Base-by-base conservation (phyloP, 2,113 vertebrate species). In the Tragelaphus strepsiceros region DNA sequence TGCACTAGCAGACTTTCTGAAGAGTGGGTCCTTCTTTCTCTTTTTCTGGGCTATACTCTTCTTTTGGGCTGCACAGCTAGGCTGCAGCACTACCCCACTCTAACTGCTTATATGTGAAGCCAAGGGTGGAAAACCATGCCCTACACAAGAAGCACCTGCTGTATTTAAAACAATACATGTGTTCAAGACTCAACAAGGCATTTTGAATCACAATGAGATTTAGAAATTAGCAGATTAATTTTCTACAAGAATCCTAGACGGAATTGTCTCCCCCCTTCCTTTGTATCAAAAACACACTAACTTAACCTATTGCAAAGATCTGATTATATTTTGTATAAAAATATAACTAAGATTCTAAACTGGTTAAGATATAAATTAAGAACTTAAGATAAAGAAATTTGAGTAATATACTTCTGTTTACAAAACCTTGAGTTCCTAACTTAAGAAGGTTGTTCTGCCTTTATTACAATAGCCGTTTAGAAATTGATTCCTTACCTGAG, bases 181-280 rank as follows among this genome's bases (percentile, higher is more conserved):
- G 78, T 82, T 93, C 88, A 93, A 92, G 74, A 88, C 26, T 74
- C 91, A 95, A 53, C 78, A 90, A 84, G 81, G 62, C 90, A 88
- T 89, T 94, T 67, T n/a, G 43, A 96, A 82, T 82, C 91, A 43
- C 94, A 85, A 53, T 32, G 12, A 97, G 61, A 46, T 53, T 95
- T 95, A 96, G 81, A 93, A 90, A 96, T 90, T 53, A 96, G 43
- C 43, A 87, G 51, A 95, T 94, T 86, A 90, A 94, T 92, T 88
- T 94, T 86, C n/a, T 30, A 81, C 16, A 54, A 86, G 59, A 83
- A 35, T 78, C 46, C 14, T 61, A 24, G 4, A 56, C 53, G 74
- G 87, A 97, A 82, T 77, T 13, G 5, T 24, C 51, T 30, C 87
- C 56, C 26, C 1, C 12, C 12, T 0, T 3, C 13, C 5, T 71